Conservation (phyloP, 2,113 vertebrate species). For the Amblyornis subalaris region DNA sequence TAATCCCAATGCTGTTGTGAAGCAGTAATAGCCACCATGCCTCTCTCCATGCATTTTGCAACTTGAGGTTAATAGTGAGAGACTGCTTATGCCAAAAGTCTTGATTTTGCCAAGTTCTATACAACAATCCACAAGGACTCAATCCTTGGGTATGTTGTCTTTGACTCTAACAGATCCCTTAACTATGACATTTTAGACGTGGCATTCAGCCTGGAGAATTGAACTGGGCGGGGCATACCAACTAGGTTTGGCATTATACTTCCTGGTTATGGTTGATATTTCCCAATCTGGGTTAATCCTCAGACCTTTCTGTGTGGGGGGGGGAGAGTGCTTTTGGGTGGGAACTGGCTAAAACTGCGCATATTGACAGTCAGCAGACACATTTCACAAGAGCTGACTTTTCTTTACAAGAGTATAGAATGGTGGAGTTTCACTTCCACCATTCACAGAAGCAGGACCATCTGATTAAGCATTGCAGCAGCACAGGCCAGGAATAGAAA, state of each 20-base stretch:
- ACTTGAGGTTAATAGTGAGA: neutral
- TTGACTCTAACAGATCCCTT: neutral
- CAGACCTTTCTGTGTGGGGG: neutral
- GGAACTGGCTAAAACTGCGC: neutral
- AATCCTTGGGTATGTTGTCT: neutral
- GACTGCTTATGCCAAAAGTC: neutral
- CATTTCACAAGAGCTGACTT: neutral
- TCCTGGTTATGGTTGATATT: neutral
- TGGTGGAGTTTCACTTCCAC: neutral
- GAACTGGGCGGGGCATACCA: rapidly evolving
- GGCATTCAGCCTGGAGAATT: neutral
- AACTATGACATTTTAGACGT: neutral
- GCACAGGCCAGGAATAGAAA: neutral
- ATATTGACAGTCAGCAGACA: neutral
- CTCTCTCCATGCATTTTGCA: neutral
- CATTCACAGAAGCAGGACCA: neutral
- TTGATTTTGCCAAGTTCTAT: neutral
- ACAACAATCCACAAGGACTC: neutral
- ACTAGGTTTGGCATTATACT: neutral
- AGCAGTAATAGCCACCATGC: neutral
- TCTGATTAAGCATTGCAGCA: neutral
- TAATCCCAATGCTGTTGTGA: neutral
- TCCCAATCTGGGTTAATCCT: neutral
- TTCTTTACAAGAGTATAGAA: neutral
- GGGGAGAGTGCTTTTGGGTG: neutral